Evolutionary conservation across 2,888 invertebrate genomes (phyloP), one percentile per base, ranked within the genome.

Genomic region (Oxystoma pomonae): DNA sequence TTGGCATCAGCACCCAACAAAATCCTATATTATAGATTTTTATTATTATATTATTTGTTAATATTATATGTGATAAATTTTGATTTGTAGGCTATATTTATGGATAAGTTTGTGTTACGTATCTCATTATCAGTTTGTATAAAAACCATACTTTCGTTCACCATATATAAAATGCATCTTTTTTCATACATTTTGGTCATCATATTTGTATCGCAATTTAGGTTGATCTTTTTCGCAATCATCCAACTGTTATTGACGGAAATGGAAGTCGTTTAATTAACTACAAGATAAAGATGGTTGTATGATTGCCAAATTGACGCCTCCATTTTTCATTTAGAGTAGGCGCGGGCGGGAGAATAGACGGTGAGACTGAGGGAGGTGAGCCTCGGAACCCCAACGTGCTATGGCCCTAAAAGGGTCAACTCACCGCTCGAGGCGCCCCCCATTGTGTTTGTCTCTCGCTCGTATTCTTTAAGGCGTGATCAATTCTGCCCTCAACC

Each of bases 61-160:
- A 73, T 76, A 74, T 74, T 77, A 75, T 80, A 81, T 82, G 81
- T 82, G 81, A 81, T 81, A 82, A 80, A 79, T 80, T 53, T 64
- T 80, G 78, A 78, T 73, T 73, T 71, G 68, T 81, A 81, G 81
- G 77, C 78, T 75, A 77, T 76, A 74, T 76, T 76, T 77, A 77
- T 79, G 76, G 75, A 77, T 78, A 78, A 77, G 76, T 75, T 76
- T 77, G 77, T 78, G 77, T 78, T 79, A 74, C 62, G 62, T 78
- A 76, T 72, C 76, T 78, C 79, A 79, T 80, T 78, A 35, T 80
- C 80, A 78, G 77, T 79, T 79, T 80, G 78, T 80, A 78, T 53
- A 65, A 59, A 76, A 80, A 60, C 60, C 59, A 78, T 71, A 66
- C 61, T 61, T 57, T 67, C 65, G 58, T 65, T 63, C 67, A 67